Conservation (phyloP, 2,797 vertebrate species). For the Oreonectes daqikongensis region DNA sequence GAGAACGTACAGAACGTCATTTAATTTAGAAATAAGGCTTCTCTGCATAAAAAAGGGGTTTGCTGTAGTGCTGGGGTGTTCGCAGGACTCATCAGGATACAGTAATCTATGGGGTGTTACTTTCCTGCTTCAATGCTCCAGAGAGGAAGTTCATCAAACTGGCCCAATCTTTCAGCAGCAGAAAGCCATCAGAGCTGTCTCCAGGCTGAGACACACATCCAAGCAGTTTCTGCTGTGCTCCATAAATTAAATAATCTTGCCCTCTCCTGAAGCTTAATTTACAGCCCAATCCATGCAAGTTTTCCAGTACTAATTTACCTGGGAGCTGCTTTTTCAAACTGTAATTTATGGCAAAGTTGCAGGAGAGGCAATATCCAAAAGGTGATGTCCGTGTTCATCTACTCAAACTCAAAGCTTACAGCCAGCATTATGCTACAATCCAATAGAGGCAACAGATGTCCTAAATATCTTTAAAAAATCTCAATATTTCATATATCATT, state of each 20-base stretch:
- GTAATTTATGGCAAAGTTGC: slow-evolving; percentile 40
- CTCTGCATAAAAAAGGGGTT: neutral
- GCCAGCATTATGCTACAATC: too few species aligned
- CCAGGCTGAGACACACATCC: slow-evolving; percentile 36
- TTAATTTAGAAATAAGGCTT: neutral
- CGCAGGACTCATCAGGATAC: slow-evolving; percentile 8
- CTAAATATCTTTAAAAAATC: neutral
- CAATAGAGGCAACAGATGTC: neutral
- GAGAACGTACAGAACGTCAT: neutral
- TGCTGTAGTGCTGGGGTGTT: neutral
- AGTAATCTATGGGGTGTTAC: slow-evolving; percentile 52
- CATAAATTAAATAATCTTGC: slow-evolving; percentile 63
- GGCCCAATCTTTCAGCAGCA: slow-evolving; percentile 57
- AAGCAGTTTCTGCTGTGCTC: slow-evolving; percentile 45
- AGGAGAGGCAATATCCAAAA: neutral
- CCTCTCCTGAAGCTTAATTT: slow-evolving; percentile 59
- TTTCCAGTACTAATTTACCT: slow-evolving; percentile 66
- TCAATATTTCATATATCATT: too few species aligned
- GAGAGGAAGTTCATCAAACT: slow-evolving; percentile 55
- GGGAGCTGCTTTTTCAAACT: slow-evolving; percentile 39
- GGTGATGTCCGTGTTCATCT: slow-evolving; percentile 9
- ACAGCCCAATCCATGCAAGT: slow-evolving; percentile 56
- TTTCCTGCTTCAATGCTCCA: slow-evolving; percentile 54
- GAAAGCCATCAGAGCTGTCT: slow-evolving; percentile 51
- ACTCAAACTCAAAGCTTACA: slow-evolving; percentile 7